These are phyloP conservation scores for Pantelozetes paolii DNA, from an alignment of 2,888 invertebrate genomes.

Conservation along the genomic window DNA sequence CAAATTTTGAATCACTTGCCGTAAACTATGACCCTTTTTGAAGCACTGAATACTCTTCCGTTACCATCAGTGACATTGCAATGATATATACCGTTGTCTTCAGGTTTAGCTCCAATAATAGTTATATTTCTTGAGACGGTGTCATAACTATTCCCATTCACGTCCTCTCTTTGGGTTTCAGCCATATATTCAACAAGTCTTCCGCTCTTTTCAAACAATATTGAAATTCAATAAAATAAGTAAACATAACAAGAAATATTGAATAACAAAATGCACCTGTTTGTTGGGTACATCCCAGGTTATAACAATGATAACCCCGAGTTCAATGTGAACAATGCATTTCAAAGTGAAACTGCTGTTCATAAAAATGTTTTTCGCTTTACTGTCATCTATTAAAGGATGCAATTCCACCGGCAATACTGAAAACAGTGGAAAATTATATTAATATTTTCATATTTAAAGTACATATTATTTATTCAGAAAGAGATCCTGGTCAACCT, in stretches of 20 bases:
- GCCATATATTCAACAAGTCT: constrained; percentile 44
- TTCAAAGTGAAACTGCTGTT: constrained; percentile 47
- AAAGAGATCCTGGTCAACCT: too few species aligned
- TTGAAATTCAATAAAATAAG: constrained; percentile 3
- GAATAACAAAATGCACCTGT: constrained; percentile 34
- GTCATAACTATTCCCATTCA: constrained; percentile 37
- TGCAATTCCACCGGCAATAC: constrained; percentile 39
- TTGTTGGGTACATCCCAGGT: constrained; percentile 48
- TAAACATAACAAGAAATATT: too few species aligned
- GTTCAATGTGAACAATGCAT: constrained; percentile 47
- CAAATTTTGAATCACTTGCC: too few species aligned
- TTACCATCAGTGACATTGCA: constrained; percentile 46
- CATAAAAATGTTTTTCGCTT: constrained; percentile 46
- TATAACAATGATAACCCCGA: constrained; percentile 46
- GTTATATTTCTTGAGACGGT: constrained; percentile 41
- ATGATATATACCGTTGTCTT: constrained; percentile 48
- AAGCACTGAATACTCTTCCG: constrained; percentile 34
- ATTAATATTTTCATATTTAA: not conserved
- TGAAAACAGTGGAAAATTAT: too few species aligned
- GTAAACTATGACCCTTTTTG: constrained; percentile 46
- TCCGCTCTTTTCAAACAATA: constrained; percentile 4
- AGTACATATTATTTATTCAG: not conserved
- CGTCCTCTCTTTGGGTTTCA: constrained; percentile 14
- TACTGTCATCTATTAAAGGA: constrained; percentile 47
- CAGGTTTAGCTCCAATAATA: constrained; percentile 46